Percentiles rank a stretch among this genome's conserved stretches.
These are phyloP conservation scores for Potamarius usumacintae DNA, from an alignment of 2,113 vertebrate species.

Conservation along the genomic window DNA sequence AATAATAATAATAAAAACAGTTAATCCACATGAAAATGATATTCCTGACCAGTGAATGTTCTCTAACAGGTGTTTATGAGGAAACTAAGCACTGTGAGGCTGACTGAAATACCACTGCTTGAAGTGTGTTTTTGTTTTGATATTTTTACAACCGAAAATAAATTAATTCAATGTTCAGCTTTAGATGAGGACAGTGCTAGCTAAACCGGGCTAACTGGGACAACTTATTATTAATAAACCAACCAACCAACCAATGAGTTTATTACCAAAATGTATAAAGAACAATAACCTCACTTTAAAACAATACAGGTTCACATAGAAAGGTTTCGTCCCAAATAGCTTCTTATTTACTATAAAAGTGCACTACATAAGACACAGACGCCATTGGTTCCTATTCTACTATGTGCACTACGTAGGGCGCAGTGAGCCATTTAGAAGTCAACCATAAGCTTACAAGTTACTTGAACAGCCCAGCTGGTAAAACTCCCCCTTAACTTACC, in stretches of 20 bases:
- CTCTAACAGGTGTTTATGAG: neutral
- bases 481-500: neutral
- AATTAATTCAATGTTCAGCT: neutral
- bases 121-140: neutral
- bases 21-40: neutral
- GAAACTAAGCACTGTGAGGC: neutral
- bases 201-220: neutral
- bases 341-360: neutral
- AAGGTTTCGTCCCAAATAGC: neutral
- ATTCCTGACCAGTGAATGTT: neutral
- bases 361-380: neutral
- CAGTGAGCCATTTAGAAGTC: neutral
- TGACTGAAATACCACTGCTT: neutral
- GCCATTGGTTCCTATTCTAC: neutral
- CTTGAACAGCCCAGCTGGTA: neutral
- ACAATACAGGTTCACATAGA: too few relatives aligned
- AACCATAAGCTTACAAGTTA: neutral
- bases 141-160: neutral
- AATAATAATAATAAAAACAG: too few relatives aligned
- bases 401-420: neutral
- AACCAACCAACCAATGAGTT: neutral
- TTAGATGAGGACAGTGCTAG: neutral
- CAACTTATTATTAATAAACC: neutral
- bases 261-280: neutral
- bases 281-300: neutral